Evolutionary conservation across 2,888 invertebrate species (phyloP).

Genomic region (Kuschelorhynchus macadamiae): DNA sequence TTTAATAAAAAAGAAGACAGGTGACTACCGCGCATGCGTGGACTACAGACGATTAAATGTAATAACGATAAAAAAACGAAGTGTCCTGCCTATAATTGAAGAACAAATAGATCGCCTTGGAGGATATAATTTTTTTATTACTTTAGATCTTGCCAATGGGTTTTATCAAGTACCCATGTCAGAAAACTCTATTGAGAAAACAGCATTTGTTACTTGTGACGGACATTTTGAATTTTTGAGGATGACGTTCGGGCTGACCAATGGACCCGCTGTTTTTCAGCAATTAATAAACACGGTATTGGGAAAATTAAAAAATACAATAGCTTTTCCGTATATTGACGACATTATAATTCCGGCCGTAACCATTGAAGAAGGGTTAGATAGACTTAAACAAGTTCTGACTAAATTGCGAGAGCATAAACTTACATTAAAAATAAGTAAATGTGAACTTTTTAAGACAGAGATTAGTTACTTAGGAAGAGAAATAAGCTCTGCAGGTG

Average conservation of each 20-base stretch:
- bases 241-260: constrained; percentile 2
- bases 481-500: constrained; percentile 49
- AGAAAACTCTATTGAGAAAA: constrained; percentile 55
- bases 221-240: constrained; percentile 43
- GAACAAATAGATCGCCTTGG: constrained; percentile 51
- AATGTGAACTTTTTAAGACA: no score
- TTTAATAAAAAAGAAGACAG: constrained; percentile 48
- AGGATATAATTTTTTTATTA: constrained; percentile 30
- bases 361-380: constrained; percentile 37
- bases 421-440: constrained; percentile 49
- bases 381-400: constrained; percentile 38
- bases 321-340: constrained; percentile 45
- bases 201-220: constrained; percentile 57
- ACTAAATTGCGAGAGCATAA: constrained; percentile 30
- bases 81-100: constrained; percentile 41
- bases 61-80: constrained; percentile 34
- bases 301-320: constrained; percentile 16
- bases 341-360: constrained; percentile 43
- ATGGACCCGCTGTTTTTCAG: constrained; percentile 24
- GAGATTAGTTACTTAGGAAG: constrained; percentile 50
- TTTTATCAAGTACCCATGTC: constrained; percentile 37
- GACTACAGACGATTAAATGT: constrained; percentile 47
- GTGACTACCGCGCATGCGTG: constrained; percentile 43
- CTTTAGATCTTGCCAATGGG: constrained; percentile 55
- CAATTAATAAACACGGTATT: constrained; percentile 48